Percentiles rank a stretch among this genome's conserved stretches.
phyloP scores from a whole-genome alignment of 2,888 invertebrate genomes.

The Macaria liturata region DNA sequence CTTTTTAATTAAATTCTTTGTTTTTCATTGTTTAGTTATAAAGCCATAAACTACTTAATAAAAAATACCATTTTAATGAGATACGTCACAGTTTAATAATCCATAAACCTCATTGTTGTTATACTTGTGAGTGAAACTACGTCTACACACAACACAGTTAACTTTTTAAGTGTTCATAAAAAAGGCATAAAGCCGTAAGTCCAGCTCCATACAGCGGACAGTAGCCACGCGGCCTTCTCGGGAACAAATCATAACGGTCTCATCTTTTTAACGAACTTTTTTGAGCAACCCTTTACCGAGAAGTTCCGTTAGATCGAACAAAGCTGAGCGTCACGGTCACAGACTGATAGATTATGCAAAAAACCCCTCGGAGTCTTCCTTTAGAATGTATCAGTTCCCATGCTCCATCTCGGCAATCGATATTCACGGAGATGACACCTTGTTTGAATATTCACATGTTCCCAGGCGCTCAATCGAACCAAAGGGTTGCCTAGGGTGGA shows the following conservation, averaged over 20 bases:
- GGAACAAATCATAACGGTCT: constrained; percentile 69
- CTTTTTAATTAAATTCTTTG: too few species aligned
- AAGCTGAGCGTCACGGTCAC: constrained; percentile 54
- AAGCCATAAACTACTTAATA: too few species aligned
- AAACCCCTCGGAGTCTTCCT: constrained; percentile 72
- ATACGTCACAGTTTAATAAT: not conserved
- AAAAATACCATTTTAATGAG: too few species aligned
- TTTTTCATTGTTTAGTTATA: too few species aligned
- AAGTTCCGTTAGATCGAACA: constrained; percentile 72
- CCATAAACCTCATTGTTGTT: too few species aligned
- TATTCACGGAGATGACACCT: constrained; percentile 83
- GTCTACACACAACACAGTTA: constrained; percentile 59
- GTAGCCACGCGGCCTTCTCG: constrained; percentile 48
- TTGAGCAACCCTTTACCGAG: constrained; percentile 66
- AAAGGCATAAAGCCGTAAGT: constrained; percentile 31
- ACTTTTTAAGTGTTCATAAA: constrained; percentile 23
- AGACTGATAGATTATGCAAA: constrained; percentile 81
- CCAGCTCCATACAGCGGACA: constrained; percentile 57
- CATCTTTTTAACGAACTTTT: constrained; percentile 67
- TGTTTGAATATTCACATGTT: constrained; percentile 82
- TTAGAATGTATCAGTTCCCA: constrained; percentile 80
- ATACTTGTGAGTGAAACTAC: constrained; percentile 6
- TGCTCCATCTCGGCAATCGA: constrained; percentile 79
- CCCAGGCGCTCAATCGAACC: constrained; percentile 59
- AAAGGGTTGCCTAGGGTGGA: constrained; percentile 75